Evolutionary conservation across 2,888 invertebrate species (phyloP).

Genomic region (Argyra leucocephala): DNA sequence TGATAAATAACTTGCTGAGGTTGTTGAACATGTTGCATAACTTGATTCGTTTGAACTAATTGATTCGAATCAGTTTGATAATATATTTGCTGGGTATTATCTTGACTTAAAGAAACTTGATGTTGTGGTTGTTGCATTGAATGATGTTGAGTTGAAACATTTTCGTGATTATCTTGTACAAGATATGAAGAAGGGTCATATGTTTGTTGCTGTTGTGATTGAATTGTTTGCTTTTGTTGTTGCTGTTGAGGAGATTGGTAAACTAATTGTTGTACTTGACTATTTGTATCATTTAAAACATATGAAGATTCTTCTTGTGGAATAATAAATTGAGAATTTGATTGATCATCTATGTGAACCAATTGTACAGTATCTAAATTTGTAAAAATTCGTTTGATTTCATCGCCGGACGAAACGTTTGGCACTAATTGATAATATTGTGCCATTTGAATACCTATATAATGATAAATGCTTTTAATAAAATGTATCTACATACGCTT

Average conservation of each 20-base stretch:
- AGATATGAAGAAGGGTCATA: constrained; percentile 28
- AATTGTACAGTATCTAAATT: constrained; percentile 45
- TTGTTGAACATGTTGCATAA: constrained; percentile 28
- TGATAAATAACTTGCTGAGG: constrained; percentile 22
- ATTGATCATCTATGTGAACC: constrained; percentile 36
- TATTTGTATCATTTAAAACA: constrained; percentile 42
- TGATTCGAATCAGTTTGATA: not conserved
- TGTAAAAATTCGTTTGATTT: constrained; percentile 55
- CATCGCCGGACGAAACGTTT: constrained; percentile 46
- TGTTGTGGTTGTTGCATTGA: constrained; percentile 13
- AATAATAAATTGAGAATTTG: constrained; percentile 33
- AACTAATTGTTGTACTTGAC: constrained; percentile 41
- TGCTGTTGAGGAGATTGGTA: constrained; percentile 31
- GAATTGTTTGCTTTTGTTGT: constrained; percentile 26
- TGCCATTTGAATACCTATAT: constrained; percentile 46
- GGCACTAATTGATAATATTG: constrained; percentile 60
- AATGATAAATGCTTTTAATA: no score
- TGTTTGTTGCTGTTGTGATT: constrained; percentile 26
- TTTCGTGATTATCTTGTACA: constrained; percentile 27
- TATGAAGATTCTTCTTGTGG: constrained; percentile 36
- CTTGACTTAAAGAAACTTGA: not conserved
- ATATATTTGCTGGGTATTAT: not conserved
- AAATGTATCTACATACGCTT: no score
- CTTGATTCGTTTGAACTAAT: constrained; percentile 18
- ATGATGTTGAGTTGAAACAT: constrained; percentile 15